A percentile compares a stretch with the other conserved stretches of the same genome.
Evolutionary conservation across 2,113 vertebrate species (phyloP).

Genomic region (Hepsetus odoe): DNA sequence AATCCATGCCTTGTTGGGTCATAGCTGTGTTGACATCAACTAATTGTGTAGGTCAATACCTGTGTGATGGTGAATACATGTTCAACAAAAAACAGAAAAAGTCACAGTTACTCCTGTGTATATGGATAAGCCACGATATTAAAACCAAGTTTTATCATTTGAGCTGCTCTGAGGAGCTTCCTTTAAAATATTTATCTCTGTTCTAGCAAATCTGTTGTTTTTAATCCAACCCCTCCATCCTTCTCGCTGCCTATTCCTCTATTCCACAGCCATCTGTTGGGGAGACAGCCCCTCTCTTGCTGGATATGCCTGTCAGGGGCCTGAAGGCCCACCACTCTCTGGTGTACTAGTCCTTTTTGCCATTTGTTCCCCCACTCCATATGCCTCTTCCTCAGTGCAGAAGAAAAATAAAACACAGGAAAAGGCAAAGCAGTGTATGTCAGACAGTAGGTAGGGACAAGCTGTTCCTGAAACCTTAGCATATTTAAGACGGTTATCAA

Average conservation of each 20-base stretch:
- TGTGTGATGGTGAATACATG: too few relatives aligned
- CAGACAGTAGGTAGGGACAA: slow-evolving; percentile 30
- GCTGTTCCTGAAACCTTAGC: slow-evolving; percentile 26
- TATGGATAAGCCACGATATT: too few relatives aligned
- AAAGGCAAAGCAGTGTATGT: slow-evolving; percentile 32
- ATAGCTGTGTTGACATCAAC: too few relatives aligned
- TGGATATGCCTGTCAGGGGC: slow-evolving; percentile 43
- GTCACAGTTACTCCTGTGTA: too few relatives aligned
- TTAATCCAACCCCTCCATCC: slow-evolving; percentile 49
- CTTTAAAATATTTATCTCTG: slow-evolving; percentile 6
- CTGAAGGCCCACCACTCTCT: slow-evolving; percentile 31
- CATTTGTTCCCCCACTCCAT: slow-evolving; percentile 41
- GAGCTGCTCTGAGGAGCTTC: slow-evolving; percentile 1
- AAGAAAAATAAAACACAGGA: slow-evolving; percentile 32
- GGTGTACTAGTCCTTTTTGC: slow-evolving; percentile 36
- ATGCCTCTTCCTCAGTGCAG: slow-evolving; percentile 35
- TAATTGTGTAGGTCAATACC: too few relatives aligned
- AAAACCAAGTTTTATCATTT: slow-evolving; percentile 9
- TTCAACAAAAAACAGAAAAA: too few relatives aligned
- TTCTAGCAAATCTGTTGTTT: slow-evolving; percentile 53
- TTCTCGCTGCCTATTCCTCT: slow-evolving; percentile 46
- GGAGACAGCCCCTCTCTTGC: slow-evolving; percentile 52
- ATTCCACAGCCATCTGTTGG: slow-evolving; percentile 72
- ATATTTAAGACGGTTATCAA: slow-evolving; percentile 6
- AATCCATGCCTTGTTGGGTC: too few relatives aligned